Conservation (phyloP, 2,113 vertebrate genomes). For the Loxodonta africana region DNA sequence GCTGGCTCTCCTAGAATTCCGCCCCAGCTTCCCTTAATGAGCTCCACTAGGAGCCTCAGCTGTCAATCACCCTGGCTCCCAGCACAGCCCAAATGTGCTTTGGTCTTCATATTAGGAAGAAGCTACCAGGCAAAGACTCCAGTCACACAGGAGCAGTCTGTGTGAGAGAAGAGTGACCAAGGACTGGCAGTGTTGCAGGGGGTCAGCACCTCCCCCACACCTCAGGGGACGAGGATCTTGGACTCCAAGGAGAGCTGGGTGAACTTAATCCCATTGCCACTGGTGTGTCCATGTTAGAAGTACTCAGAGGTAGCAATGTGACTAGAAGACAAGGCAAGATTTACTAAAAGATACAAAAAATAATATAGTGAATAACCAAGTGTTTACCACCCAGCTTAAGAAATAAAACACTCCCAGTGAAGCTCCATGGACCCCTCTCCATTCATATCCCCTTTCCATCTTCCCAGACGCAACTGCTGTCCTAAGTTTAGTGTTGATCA, state of each 20-base stretch:
- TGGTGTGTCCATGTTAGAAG: background rate
- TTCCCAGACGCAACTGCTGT: background rate
- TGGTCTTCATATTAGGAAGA: conserved; percentile 3
- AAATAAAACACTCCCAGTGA: background rate
- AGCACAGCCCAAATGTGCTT: background rate
- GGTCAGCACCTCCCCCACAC: accelerated
- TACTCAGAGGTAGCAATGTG: background rate
- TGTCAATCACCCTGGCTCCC: conserved; percentile 51
- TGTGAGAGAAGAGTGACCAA: background rate
- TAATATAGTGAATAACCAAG: background rate
- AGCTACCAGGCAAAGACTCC: background rate
- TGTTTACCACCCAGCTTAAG: background rate
- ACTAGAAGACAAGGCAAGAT: background rate
- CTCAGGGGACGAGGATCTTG: background rate
- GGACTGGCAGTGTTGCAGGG: background rate
- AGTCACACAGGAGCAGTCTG: background rate
- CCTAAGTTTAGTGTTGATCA: background rate
- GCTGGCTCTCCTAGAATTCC: background rate
- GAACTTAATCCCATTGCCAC: background rate
- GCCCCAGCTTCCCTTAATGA: conserved; percentile 62
- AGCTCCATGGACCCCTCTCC: background rate
- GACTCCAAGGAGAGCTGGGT: too few relatives aligned
- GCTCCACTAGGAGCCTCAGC: conserved; percentile 36
- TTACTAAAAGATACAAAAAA: background rate
- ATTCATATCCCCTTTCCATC: background rate